These are phyloP conservation scores for Cancer borealis DNA, from an alignment of 2,888 invertebrate species.

Conservation along the genomic window DNA sequence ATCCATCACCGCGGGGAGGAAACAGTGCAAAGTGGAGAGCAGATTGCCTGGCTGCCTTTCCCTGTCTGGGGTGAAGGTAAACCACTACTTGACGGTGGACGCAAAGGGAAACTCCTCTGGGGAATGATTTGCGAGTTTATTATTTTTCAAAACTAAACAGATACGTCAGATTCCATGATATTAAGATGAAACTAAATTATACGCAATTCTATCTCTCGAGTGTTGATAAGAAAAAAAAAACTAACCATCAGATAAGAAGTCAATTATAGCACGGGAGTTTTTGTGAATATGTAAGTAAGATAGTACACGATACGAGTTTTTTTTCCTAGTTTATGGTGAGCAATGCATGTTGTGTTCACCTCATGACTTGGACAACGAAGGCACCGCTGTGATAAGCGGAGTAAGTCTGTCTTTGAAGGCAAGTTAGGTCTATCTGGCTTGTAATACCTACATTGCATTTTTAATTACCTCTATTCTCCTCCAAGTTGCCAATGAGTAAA, in stretches of 20 bases:
- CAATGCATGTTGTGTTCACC: neutral
- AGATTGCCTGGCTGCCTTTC: neutral
- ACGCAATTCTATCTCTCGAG: slow-evolving; percentile 26
- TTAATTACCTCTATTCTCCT: neutral
- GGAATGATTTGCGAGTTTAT: neutral
- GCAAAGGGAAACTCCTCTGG: neutral
- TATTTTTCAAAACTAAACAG: neutral
- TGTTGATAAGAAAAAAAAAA: slow-evolving; percentile 35
- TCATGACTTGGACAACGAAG: neutral
- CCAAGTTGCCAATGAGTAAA: neutral
- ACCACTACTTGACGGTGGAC: neutral
- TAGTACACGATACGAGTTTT: slow-evolving; percentile 9
- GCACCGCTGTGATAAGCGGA: neutral
- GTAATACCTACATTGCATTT: neutral
- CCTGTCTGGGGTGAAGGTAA: slow-evolving; percentile 9
- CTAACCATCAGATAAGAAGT: slow-evolving; percentile 17
- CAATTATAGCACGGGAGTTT: neutral
- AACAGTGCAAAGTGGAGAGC: slow-evolving; percentile 35
- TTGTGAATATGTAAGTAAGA: neutral
- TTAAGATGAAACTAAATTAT: neutral
- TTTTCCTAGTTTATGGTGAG: slow-evolving; percentile 4
- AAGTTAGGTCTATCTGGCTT: neutral
- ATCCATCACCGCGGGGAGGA: slow-evolving; percentile 45
- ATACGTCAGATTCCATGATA: slow-evolving; percentile 4
- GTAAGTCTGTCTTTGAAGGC: neutral